A percentile compares a stretch with the other conserved stretches of the same genome.
Evolutionary conservation across 2,888 invertebrate genomes (phyloP).

Genomic region (Hyposoter dolosus): DNA sequence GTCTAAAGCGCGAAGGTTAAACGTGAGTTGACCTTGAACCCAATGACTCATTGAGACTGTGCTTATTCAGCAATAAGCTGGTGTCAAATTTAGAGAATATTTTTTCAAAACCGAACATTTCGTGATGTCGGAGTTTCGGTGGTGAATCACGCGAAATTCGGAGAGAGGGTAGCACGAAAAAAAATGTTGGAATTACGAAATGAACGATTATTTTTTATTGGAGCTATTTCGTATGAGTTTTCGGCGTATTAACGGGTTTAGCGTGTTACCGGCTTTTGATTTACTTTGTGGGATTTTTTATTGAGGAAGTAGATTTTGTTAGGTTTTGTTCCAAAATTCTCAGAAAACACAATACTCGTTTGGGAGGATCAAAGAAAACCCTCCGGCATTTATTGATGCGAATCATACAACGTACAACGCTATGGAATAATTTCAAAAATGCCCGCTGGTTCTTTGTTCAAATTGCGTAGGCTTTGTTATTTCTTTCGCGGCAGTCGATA

Average conservation of each 20-base stretch:
- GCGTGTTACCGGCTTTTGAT: neutral
- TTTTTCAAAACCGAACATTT: neutral
- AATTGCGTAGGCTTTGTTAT: constrained; percentile 1
- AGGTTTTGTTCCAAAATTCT: neutral
- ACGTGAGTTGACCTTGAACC: neutral
- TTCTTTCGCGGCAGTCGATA: neutral
- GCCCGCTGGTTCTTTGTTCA: neutral
- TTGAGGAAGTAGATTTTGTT: too few species aligned
- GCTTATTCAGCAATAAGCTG: neutral
- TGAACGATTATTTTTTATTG: neutral
- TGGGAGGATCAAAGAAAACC: neutral
- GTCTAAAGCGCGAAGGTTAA: neutral
- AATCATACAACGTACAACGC: neutral
- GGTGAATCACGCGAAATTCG: neutral
- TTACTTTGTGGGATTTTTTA: neutral
- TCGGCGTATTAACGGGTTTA: neutral
- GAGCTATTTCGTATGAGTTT: neutral
- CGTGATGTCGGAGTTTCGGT: neutral
- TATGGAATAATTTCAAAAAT: neutral
- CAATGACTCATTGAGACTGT: neutral
- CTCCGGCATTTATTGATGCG: neutral
- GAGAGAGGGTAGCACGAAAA: neutral
- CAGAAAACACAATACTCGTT: neutral
- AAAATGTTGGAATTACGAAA: neutral
- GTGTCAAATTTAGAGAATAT: neutral